Conservation (phyloP, 2,797 vertebrate species). For the Prionace glauca region DNA sequence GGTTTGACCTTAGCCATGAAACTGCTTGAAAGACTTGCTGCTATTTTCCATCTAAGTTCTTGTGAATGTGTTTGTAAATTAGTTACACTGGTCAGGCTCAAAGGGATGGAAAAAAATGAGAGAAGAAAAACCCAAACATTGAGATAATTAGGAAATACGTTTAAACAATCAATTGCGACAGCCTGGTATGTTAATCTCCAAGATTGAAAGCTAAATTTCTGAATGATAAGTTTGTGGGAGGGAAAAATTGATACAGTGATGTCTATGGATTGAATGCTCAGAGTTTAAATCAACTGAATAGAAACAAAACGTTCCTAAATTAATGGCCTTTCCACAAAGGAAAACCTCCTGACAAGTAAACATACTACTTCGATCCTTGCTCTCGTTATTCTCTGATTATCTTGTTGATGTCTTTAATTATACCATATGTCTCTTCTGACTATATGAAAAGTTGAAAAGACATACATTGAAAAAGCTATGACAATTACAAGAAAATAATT, state of each 20-base stretch:
- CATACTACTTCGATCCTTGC: background rate
- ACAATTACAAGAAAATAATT: background rate
- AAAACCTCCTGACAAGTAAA: background rate
- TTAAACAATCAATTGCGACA: background rate
- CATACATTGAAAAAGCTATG: background rate
- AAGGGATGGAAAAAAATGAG: background rate
- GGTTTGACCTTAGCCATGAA: background rate
- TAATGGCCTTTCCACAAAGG: background rate
- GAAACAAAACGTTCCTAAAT: background rate
- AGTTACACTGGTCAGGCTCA: too few relatives aligned
- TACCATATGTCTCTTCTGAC: background rate
- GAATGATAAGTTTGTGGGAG: background rate
- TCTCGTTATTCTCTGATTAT: background rate
- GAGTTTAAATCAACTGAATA: background rate
- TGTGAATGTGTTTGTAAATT: background rate
- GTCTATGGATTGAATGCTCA: background rate
- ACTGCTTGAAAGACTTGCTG: background rate
- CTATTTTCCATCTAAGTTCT: background rate
- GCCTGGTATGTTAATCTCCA: background rate
- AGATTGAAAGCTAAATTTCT: background rate
- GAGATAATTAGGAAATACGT: background rate
- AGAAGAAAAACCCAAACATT: background rate
- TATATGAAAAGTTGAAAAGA: background rate
- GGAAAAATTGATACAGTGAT: background rate
- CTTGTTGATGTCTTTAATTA: background rate